These are phyloP conservation scores for Camponotus fellah DNA, from an alignment of 2,888 invertebrate genomes.

Conservation along the genomic window DNA sequence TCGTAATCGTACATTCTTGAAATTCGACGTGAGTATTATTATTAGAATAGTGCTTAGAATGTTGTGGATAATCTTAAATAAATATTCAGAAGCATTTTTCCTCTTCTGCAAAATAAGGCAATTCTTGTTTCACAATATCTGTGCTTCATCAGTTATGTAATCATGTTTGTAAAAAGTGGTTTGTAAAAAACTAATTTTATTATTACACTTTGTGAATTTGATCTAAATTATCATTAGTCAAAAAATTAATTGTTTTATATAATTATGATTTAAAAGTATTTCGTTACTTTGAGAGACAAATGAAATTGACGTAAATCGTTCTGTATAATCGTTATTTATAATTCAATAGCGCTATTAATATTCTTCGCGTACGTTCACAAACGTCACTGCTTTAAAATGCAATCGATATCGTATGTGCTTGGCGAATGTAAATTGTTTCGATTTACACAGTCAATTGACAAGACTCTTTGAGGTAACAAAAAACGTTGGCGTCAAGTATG, in stretches of 20 bases:
- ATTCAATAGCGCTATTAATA: slow-evolving; percentile 35
- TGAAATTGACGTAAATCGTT: background rate
- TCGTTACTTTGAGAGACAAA: slow-evolving; percentile 8
- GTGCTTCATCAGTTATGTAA: background rate
- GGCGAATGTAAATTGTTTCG: slow-evolving; percentile 60
- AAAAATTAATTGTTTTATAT: background rate
- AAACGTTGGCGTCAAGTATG: background rate
- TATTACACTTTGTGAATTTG: background rate
- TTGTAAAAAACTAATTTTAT: background rate
- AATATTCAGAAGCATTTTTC: background rate
- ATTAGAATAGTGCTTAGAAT: background rate
- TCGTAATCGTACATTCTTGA: background rate
- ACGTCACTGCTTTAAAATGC: slow-evolving; percentile 57
- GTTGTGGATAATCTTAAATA: background rate
- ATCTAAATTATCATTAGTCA: background rate
- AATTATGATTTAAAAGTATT: background rate
- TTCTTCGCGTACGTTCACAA: slow-evolving; percentile 48
- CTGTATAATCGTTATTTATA: slow-evolving; percentile 23
- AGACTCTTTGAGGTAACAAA: slow-evolving; percentile 9
- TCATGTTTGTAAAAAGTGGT: background rate
- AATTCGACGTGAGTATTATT: background rate
- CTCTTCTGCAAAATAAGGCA: no score
- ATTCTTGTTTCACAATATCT: background rate
- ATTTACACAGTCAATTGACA: slow-evolving; percentile 39
- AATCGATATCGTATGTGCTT: slow-evolving; percentile 48